These are phyloP conservation scores for Brachyrhaphis roseni DNA, from an alignment of 2,797 vertebrate genomes.

Conservation along the genomic window DNA sequence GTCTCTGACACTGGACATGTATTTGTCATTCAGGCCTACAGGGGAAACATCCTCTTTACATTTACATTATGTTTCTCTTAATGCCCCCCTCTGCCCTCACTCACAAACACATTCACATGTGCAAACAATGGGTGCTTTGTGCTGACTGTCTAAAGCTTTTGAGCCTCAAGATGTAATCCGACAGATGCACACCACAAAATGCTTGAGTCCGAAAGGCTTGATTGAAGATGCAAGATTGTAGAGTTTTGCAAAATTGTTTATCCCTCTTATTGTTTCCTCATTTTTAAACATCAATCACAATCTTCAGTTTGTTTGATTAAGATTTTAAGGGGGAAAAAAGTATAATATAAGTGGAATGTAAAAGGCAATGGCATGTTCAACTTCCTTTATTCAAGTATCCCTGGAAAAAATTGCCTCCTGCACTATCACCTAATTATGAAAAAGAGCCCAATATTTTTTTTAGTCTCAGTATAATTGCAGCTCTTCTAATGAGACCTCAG, in stretches of 20 bases:
- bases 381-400: not conserved
- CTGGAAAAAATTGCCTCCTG: not conserved
- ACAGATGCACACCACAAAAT: not conserved
- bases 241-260: not conserved
- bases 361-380: not conserved
- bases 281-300: not conserved
- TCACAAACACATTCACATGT: slow-evolving; percentile 6
- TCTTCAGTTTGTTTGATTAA: not conserved
- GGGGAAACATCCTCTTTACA: slow-evolving; percentile 48
- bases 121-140: slow-evolving; percentile 39
- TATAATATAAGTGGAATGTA: not conserved
- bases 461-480: not conserved
- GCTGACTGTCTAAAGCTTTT: slow-evolving; percentile 22
- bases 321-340: not conserved
- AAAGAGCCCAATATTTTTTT: not conserved
- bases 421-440: not conserved
- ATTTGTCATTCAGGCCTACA: slow-evolving; percentile 50
- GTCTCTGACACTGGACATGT: slow-evolving; percentile 50
- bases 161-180: slow-evolving; percentile 34
- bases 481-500: not conserved
- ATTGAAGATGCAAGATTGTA: not conserved
- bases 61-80: slow-evolving; percentile 45
- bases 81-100: slow-evolving; percentile 14
- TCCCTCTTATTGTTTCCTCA: not conserved
- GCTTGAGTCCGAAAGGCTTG: slow-evolving; percentile 1